Evolutionary conservation across 2,888 invertebrate species (phyloP).

Genomic region (Agrotis clavis): DNA sequence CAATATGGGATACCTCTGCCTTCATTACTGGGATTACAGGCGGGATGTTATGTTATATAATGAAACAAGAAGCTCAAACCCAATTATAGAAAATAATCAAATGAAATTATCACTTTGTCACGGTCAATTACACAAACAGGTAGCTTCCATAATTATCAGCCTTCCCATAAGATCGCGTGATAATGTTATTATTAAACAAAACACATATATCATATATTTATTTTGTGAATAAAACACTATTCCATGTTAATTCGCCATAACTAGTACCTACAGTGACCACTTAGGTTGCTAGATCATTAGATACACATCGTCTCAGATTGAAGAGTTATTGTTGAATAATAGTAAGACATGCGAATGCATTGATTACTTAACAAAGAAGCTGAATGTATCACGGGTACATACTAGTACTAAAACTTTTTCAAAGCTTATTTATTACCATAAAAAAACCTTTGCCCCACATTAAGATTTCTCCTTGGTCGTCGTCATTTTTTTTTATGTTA

Average conservation of each 20-base stretch:
- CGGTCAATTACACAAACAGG: conserved; percentile 5
- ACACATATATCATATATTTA: no score
- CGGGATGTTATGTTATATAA: background rate
- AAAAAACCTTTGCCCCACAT: no score
- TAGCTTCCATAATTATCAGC: background rate
- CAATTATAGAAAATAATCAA: background rate
- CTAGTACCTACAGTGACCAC: background rate
- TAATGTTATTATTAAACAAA: conserved; percentile 8
- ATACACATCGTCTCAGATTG: background rate
- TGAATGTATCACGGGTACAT: no score
- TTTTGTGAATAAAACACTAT: background rate
- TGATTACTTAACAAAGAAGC: conserved; percentile 3
- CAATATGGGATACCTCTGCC: no score
- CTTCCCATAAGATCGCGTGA: conserved; percentile 17
- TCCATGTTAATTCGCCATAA: conserved; percentile 20
- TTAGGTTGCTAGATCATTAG: conserved; percentile 11
- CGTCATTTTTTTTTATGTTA: no score
- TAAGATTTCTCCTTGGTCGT: no score
- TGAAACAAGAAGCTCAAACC: background rate
- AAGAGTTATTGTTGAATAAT: background rate
- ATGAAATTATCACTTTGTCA: background rate
- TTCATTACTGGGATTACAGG: no score
- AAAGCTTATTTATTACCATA: background rate
- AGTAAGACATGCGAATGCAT: background rate
- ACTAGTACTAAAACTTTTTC: background rate